Evolutionary conservation across 2,797 vertebrate species (phyloP).

Genomic region (Coregonus sp.): DNA sequence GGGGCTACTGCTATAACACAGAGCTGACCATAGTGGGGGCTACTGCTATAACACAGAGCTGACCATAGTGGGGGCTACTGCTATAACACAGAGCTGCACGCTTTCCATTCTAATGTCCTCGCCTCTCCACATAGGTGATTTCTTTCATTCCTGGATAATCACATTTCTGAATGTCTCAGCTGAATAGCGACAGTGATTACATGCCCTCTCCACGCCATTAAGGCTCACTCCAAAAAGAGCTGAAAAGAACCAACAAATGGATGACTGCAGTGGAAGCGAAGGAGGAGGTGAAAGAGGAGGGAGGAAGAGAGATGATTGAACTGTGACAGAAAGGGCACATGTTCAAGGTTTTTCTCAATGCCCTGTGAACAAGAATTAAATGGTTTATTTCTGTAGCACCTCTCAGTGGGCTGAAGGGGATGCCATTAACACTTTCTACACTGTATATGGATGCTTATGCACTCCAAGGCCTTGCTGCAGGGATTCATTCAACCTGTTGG

Average conservation of each 20-base stretch:
- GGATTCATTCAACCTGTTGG: too few species aligned
- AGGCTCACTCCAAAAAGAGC: slow-evolving; percentile 8
- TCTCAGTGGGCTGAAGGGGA: neutral
- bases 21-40: neutral
- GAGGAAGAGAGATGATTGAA: slow-evolving; percentile 31
- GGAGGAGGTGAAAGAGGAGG: neutral
- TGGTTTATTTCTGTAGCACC: slow-evolving; percentile 19
- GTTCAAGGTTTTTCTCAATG: slow-evolving; percentile 35
- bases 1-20: neutral
- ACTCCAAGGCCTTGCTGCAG: neutral
- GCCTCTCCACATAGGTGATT: slow-evolving; percentile 4
- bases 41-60: neutral
- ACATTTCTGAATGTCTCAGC: slow-evolving; percentile 20
- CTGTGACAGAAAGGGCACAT: slow-evolving; percentile 14
- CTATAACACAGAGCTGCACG: neutral
- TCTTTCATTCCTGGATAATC: slow-evolving; percentile 29
- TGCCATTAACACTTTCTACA: too few species aligned
- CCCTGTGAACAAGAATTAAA: slow-evolving; percentile 16
- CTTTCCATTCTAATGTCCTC: neutral
- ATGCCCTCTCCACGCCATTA: slow-evolving; percentile 15
- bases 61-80: neutral
- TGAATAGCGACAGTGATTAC: slow-evolving; percentile 31
- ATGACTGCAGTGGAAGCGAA: neutral
- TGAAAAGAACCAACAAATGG: slow-evolving; percentile 25
- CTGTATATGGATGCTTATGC: too few species aligned